phyloP scores from a whole-genome alignment of 2,113 vertebrate genomes.

The Dipodomys merriami region DNA sequence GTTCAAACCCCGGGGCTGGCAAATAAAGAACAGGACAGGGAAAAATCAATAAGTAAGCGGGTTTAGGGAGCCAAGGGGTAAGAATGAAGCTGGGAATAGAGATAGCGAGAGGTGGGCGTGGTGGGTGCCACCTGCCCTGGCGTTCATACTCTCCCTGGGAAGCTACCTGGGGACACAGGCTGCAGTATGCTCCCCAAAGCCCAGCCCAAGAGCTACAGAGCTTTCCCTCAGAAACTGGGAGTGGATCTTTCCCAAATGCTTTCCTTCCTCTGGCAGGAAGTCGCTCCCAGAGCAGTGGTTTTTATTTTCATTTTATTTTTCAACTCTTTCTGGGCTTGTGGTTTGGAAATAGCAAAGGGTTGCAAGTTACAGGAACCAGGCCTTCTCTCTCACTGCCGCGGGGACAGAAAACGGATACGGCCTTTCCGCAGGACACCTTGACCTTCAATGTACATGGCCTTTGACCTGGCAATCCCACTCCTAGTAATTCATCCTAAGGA shows the following conservation, averaged over 20 bases:
- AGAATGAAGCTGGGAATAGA: background rate
- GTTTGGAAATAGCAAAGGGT: conserved; percentile 72
- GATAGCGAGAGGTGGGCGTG: background rate
- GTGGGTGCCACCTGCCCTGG: background rate
- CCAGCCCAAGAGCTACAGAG: background rate
- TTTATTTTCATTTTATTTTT: conserved; percentile 6
- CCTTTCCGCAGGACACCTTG: conserved; percentile 45
- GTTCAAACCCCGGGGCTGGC: too few species aligned
- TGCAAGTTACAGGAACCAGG: conserved; percentile 63
- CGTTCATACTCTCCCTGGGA: background rate
- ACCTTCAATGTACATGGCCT: conserved; percentile 30
- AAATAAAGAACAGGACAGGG: too few species aligned
- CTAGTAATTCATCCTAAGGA: conserved; percentile 70
- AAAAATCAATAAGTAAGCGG: too few species aligned
- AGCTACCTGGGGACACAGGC: background rate
- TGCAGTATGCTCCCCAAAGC: background rate
- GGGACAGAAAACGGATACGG: conserved; percentile 47
- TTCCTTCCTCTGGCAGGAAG: conserved; percentile 80
- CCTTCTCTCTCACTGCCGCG: background rate
- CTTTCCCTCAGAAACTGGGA: conserved; percentile 68
- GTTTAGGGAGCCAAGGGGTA: too few species aligned
- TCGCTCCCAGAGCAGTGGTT: conserved; percentile 47
- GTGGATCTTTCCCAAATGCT: conserved; percentile 70
- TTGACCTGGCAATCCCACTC: conserved; percentile 57
- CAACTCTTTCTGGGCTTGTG: conserved; percentile 67